Evolutionary conservation across 2,888 invertebrate genomes (phyloP).

Genomic region (Pseudoips prasinana): DNA sequence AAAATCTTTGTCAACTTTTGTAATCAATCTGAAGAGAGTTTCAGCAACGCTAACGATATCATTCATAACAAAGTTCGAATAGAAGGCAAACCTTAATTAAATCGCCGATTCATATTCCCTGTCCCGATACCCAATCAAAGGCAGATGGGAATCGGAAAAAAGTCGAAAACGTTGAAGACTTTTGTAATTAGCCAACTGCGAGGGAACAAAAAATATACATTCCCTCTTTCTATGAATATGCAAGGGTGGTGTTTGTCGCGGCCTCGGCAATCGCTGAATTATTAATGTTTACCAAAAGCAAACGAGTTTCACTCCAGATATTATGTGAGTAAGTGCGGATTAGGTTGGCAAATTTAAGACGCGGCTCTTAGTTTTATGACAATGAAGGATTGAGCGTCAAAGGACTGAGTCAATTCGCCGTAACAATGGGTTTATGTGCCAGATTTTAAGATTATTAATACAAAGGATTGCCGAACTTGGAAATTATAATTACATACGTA

Average conservation of each 20-base stretch:
- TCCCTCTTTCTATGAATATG: conserved; percentile 40
- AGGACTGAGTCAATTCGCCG: conserved; percentile 13
- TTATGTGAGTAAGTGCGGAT: conserved; percentile 29
- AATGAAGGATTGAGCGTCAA: conserved; percentile 26
- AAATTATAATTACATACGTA: too few species aligned
- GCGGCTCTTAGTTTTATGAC: conserved; percentile 22
- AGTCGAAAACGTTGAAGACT: conserved; percentile 48
- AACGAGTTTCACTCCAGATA: conserved; percentile 30
- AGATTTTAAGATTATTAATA: conserved; percentile 3
- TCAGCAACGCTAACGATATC: conserved; percentile 31
- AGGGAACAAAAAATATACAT: conserved; percentile 35
- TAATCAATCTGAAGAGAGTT: conserved; percentile 34
- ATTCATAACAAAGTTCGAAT: conserved; percentile 34
- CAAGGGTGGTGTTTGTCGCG: conserved; percentile 33
- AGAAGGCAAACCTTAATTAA: conserved; percentile 44
- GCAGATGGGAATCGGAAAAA: conserved; percentile 39
- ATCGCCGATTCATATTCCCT: conserved; percentile 53
- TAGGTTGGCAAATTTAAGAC: conserved; percentile 22
- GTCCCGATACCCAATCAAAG: conserved; percentile 40
- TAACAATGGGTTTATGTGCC: conserved; percentile 4
- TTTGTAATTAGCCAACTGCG: conserved; percentile 41
- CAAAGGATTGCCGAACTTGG: neutral
- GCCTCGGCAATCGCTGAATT: conserved; percentile 42
- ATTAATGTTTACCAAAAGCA: conserved; percentile 43
- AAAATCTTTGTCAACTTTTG: conserved; percentile 38